Percentiles rank a stretch among this genome's conserved stretches.
Evolutionary conservation across 2,113 vertebrate species (phyloP).

Genomic region (Seriola dumerili): DNA sequence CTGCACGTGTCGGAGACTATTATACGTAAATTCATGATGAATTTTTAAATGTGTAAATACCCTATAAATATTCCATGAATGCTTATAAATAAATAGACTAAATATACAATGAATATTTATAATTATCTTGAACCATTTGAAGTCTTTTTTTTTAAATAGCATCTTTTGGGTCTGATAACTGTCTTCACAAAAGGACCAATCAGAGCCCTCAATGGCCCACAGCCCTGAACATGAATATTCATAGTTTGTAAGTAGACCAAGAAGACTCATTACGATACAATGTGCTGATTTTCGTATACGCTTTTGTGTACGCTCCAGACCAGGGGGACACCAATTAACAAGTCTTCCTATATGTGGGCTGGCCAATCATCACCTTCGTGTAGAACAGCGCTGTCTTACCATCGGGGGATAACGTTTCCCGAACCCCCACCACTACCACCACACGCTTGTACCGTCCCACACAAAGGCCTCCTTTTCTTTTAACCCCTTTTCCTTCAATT

Average conservation of each 20-base stretch:
- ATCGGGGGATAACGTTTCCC: slow-evolving; percentile 13
- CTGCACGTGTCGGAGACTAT: slow-evolving; percentile 15
- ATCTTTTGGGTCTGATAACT: slow-evolving; percentile 48
- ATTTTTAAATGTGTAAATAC: slow-evolving; percentile 45
- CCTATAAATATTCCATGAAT: slow-evolving; percentile 38
- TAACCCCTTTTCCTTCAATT: slow-evolving; percentile 22
- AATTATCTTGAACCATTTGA: slow-evolving; percentile 42
- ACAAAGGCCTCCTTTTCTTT: slow-evolving; percentile 14
- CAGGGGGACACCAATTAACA: slow-evolving; percentile 39
- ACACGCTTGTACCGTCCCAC: not conserved
- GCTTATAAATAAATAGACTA: slow-evolving; percentile 57
- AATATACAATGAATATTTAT: slow-evolving; percentile 67
- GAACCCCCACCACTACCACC: not conserved
- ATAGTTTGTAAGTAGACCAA: slow-evolving; percentile 47
- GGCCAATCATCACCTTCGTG: not conserved
- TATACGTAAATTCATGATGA: slow-evolving; percentile 2
- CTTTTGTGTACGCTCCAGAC: slow-evolving; percentile 2
- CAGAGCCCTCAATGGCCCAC: slow-evolving; percentile 37
- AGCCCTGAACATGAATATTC: slow-evolving; percentile 62
- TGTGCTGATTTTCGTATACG: slow-evolving; percentile 21
- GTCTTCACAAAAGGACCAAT: slow-evolving; percentile 51
- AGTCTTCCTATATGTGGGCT: slow-evolving; percentile 25
- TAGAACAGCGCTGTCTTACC: not conserved
- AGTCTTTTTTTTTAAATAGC: slow-evolving; percentile 57
- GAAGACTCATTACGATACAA: slow-evolving; percentile 36